Percentiles rank a stretch among this genome's conserved stretches.
These are phyloP conservation scores for Zaprionus africanus DNA, from an alignment of 1,140 invertebrate species.

Conservation along the genomic window DNA sequence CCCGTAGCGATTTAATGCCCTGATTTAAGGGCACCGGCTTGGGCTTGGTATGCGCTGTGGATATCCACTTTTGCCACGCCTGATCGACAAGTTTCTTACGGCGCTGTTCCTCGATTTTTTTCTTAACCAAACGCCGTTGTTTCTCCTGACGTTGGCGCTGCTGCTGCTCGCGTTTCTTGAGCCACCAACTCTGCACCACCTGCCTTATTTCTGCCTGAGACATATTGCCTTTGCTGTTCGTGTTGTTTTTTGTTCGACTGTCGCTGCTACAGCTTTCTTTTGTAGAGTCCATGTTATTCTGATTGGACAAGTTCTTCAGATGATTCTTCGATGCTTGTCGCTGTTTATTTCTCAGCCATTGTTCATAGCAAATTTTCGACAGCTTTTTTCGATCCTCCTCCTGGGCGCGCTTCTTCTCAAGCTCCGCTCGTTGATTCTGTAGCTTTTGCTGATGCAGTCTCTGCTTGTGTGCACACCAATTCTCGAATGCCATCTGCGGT, in stretches of 20 bases:
- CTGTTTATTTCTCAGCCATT: slow-evolving; percentile 49
- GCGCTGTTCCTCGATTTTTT: slow-evolving; percentile 27
- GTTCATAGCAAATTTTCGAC: slow-evolving; percentile 45
- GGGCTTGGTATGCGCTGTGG: slow-evolving; percentile 52
- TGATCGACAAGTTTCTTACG: slow-evolving; percentile 40
- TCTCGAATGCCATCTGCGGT: slow-evolving; percentile 49
- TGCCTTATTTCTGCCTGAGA: slow-evolving; percentile 46
- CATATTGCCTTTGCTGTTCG: neutral
- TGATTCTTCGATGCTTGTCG: slow-evolving; percentile 29
- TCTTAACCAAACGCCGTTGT: slow-evolving; percentile 1
- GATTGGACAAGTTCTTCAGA: slow-evolving; percentile 24
- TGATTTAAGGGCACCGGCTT: slow-evolving; percentile 74
- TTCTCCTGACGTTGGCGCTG: slow-evolving; percentile 38
- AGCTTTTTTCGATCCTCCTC: slow-evolving; percentile 16
- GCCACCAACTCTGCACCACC: slow-evolving; percentile 58
- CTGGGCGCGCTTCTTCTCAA: neutral
- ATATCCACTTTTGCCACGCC: slow-evolving; percentile 61
- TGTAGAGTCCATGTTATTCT: neutral
- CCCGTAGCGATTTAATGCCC: slow-evolving; percentile 63
- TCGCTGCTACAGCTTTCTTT: neutral
- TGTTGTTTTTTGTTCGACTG: neutral
- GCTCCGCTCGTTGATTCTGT: neutral
- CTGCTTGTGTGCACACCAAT: slow-evolving; percentile 55
- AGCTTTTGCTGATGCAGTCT: slow-evolving; percentile 16
- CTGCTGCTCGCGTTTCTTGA: slow-evolving; percentile 48